phyloP scores from a whole-genome alignment of 1,140 invertebrate genomes.

The Cydia strobilella region DNA sequence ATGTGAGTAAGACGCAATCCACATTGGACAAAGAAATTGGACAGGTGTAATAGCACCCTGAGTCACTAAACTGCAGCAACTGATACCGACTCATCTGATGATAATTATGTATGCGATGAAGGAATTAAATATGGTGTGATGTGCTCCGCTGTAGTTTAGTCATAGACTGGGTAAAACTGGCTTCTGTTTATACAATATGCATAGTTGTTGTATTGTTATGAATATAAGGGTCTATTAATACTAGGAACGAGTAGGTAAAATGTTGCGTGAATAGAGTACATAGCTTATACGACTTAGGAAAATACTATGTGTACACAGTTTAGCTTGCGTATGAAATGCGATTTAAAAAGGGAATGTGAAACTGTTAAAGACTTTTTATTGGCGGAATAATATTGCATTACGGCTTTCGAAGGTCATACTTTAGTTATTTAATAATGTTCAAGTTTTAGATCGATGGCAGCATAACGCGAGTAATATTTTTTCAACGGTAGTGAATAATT shows the following conservation, averaged over 20 bases:
- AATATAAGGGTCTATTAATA: too few species aligned
- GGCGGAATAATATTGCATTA: not conserved
- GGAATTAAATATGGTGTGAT: not conserved
- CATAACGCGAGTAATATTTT: not conserved
- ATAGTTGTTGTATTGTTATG: too few species aligned
- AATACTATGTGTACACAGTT: too few species aligned
- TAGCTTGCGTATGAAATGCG: too few species aligned
- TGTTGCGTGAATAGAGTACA: too few species aligned
- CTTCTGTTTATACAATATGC: too few species aligned
- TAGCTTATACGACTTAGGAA: too few species aligned
- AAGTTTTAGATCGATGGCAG: not conserved
- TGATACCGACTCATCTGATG: not conserved
- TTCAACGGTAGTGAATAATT: conserved; percentile 17
- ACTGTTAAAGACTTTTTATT: not conserved
- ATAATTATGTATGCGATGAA: not conserved
- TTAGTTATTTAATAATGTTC: not conserved
- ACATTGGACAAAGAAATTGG: too few species aligned
- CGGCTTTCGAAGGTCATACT: not conserved
- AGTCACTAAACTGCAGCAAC: conserved; percentile 6
- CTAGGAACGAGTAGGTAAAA: too few species aligned
- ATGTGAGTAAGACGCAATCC: too few species aligned
- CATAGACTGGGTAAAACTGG: not conserved
- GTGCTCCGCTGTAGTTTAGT: not conserved
- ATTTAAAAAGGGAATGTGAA: too few species aligned
- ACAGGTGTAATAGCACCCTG: too few species aligned